These are phyloP conservation scores for Vombatus ursinus DNA, from an alignment of 2,113 vertebrate species.

Conservation along the genomic window DNA sequence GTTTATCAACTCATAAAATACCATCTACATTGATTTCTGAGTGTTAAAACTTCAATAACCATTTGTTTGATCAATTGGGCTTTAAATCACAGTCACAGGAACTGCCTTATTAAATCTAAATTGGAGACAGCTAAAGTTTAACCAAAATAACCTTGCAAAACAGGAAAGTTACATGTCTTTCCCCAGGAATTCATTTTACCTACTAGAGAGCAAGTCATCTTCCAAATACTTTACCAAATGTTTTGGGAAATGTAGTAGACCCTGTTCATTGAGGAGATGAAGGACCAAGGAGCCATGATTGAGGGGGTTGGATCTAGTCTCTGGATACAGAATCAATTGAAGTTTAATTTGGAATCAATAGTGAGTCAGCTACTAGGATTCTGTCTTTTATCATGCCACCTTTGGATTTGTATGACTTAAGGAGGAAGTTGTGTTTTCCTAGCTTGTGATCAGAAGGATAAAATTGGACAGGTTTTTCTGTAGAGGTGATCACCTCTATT, in stretches of 20 bases:
- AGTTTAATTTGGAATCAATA: constrained; percentile 14
- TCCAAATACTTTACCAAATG: background rate
- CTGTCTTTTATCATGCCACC: background rate
- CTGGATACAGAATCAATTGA: background rate
- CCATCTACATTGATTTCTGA: background rate
- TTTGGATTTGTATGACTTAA: background rate
- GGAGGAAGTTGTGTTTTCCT: background rate
- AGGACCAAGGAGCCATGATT: background rate
- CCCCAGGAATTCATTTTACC: background rate
- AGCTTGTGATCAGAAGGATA: background rate
- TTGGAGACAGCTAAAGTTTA: background rate
- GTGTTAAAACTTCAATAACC: constrained; percentile 30
- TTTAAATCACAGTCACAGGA: background rate
- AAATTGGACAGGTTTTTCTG: background rate
- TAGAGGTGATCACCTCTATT: background rate
- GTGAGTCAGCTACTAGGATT: background rate
- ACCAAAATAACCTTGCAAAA: background rate
- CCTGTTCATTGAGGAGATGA: background rate
- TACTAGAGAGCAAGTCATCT: background rate
- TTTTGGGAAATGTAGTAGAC: background rate
- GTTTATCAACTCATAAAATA: constrained; percentile 47
- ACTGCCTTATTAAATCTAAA: constrained; percentile 37
- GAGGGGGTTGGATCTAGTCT: background rate
- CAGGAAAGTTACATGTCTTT: background rate
- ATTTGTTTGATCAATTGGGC: constrained; percentile 40